Evolutionary conservation across 2,888 invertebrate species (phyloP).

Genomic region (Euzophera pinguis): DNA sequence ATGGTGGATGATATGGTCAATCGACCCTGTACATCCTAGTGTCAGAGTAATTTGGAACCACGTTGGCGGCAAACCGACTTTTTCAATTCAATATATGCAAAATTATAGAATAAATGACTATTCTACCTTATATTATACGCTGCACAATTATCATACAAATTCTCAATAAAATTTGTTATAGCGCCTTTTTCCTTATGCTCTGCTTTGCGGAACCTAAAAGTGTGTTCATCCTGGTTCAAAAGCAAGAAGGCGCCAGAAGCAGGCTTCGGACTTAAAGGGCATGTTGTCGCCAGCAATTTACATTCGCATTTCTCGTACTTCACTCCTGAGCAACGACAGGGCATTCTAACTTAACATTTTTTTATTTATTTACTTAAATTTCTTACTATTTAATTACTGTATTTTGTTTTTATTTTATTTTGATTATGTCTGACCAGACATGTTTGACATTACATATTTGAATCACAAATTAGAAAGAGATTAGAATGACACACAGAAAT

Average conservation of each 20-base stretch:
- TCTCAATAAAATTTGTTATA: conserved; percentile 18
- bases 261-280: background rate
- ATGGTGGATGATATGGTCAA: too few species aligned
- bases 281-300: conserved; percentile 15
- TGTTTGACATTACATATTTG: too few species aligned
- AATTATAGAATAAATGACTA: background rate
- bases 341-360: conserved; percentile 17
- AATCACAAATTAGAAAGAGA: too few species aligned
- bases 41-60: too few species aligned
- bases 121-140: conserved; percentile 43
- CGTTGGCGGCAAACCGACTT: too few species aligned
- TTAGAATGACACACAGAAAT: too few species aligned
- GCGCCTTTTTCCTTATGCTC: background rate
- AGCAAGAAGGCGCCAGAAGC: conserved; percentile 19
- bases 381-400: too few species aligned
- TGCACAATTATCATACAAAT: conserved; percentile 39
- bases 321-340: conserved; percentile 25
- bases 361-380: background rate
- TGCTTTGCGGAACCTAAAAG: background rate
- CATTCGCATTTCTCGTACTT: conserved; percentile 26
- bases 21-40: too few species aligned
- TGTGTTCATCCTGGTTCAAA: conserved; percentile 3
- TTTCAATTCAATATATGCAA: too few species aligned
- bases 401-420: too few species aligned
- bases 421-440: too few species aligned